Evolutionary conservation across 2,888 invertebrate species (phyloP).

Genomic region (Pandemis cinnamomeana): DNA sequence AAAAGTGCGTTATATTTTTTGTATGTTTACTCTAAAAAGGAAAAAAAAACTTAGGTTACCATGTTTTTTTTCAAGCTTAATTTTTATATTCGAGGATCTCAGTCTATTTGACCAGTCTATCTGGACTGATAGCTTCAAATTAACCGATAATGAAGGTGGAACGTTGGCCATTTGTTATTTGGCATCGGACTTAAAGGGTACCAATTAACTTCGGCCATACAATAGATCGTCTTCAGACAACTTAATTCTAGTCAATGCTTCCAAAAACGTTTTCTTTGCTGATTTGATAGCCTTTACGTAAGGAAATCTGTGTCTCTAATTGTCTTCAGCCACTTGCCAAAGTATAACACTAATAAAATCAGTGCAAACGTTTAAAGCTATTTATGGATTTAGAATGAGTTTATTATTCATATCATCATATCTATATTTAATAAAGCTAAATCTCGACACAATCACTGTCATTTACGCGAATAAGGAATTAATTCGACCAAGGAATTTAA

Average conservation of each 20-base stretch:
- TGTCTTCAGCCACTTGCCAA: neutral
- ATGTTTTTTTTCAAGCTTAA: too few relatives aligned
- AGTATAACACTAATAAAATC: neutral
- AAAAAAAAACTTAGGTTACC: too few relatives aligned
- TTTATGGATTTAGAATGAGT: neutral
- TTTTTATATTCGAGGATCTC: neutral
- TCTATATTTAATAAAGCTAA: neutral
- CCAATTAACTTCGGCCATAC: conserved; percentile 10
- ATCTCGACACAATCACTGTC: conserved; percentile 3
- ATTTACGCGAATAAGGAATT: conserved; percentile 10
- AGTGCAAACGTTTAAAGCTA: neutral
- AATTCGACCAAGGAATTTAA: conserved; percentile 27
- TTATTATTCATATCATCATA: neutral
- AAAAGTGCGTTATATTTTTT: too few relatives aligned
- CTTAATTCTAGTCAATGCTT: conserved; percentile 17
- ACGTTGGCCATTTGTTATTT: conserved; percentile 30
- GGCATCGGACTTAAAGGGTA: neutral
- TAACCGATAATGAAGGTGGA: conserved; percentile 19
- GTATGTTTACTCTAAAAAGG: too few relatives aligned
- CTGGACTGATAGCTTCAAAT: neutral
- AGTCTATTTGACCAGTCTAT: neutral
- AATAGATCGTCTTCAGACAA: conserved; percentile 23
- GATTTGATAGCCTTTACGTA: neutral
- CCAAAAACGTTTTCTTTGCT: neutral
- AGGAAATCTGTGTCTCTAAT: neutral